Conservation (phyloP, 1,140 invertebrate genomes). For the Trichonephila clavipes region DNA sequence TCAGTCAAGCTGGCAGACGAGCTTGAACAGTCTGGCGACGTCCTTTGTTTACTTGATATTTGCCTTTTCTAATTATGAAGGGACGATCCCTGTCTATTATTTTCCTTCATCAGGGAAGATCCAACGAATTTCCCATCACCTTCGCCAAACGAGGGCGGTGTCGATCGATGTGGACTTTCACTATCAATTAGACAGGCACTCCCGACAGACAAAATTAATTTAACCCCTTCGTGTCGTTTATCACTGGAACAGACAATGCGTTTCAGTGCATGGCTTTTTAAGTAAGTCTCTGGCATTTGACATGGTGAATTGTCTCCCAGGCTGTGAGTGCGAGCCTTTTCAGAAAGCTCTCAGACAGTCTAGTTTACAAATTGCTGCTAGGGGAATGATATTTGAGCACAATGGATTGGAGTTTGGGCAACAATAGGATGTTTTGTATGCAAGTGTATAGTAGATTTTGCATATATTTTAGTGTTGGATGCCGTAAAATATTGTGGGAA, state of each 20-base stretch:
- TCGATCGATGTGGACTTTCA: conserved; percentile 33
- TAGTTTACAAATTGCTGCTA: not conserved
- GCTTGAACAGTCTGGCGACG: not conserved
- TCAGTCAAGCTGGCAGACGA: not conserved
- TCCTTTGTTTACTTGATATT: not conserved
- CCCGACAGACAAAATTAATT: conserved; percentile 43
- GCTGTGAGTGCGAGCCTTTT: not conserved
- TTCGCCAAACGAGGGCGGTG: not conserved
- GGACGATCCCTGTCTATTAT: not conserved
- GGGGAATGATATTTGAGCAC: not conserved
- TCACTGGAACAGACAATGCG: conserved; percentile 13
- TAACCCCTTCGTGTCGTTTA: conserved; percentile 50
- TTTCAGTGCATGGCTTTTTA: not conserved
- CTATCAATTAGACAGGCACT: conserved; percentile 36
- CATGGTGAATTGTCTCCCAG: not conserved
- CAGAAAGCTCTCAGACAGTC: not conserved
- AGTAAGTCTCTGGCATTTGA: conserved; percentile 5
- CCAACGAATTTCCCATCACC: not conserved
- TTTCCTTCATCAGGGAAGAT: not conserved
- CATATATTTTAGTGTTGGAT: too few species aligned
- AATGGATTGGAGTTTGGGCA: not conserved
- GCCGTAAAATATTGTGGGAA: too few species aligned
- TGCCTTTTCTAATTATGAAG: conserved; percentile 11
- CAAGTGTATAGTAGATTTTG: too few species aligned
- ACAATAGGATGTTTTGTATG: too few species aligned